Percentiles rank a stretch among this genome's conserved stretches.
Conservation (phyloP, 1,140 invertebrate species). For the Drosophila pandora region DNA sequence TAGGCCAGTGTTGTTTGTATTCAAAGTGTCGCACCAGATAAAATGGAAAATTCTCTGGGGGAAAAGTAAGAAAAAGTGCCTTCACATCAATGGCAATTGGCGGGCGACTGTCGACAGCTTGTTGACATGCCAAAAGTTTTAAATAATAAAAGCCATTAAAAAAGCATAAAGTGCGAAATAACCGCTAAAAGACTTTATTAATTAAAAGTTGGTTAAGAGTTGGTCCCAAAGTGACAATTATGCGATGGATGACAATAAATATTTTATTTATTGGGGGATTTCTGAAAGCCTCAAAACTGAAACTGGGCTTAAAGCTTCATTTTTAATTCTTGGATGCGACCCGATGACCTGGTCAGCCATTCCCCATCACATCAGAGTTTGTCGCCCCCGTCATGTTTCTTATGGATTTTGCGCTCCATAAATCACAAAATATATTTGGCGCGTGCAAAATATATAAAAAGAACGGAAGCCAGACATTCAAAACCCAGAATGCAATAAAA, state of each 20-base stretch:
- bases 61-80: conserved; percentile 12
- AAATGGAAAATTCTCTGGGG: conserved; percentile 16
- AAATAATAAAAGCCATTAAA: conserved; percentile 56
- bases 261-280: neutral
- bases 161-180: conserved; percentile 21
- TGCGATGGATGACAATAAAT: neutral
- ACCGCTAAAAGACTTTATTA: conserved; percentile 12
- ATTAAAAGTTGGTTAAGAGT: conserved; percentile 23
- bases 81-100: conserved; percentile 22
- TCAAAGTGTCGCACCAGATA: conserved; percentile 22
- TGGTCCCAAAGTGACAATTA: neutral
- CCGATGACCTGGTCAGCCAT: conserved; percentile 25
- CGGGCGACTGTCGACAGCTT: conserved; percentile 21
- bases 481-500: conserved; percentile 64
- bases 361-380: conserved; percentile 56
- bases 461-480: conserved; percentile 31
- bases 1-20: conserved; percentile 9
- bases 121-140: conserved; percentile 41
- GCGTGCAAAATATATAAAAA: conserved; percentile 63
- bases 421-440: conserved; percentile 71
- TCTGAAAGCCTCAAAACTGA: neutral
- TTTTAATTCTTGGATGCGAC: too few species aligned
- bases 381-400: conserved; percentile 40
- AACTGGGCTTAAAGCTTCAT: too few species aligned
- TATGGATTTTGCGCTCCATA: conserved; percentile 72